Conservation (phyloP, 2,888 invertebrate species). For the Oscheius sp. region DNA sequence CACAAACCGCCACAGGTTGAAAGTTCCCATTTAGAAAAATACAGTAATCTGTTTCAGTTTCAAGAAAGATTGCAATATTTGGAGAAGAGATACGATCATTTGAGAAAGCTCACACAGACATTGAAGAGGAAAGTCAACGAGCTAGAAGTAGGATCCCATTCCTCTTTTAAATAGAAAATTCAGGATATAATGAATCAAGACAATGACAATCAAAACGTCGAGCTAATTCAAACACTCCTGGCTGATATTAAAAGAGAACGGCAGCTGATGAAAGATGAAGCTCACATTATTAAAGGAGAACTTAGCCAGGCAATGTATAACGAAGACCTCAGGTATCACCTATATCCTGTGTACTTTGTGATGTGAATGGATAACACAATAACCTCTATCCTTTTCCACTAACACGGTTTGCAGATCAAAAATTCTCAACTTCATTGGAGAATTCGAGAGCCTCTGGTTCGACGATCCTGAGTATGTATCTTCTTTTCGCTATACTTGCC, state of each 20-base stretch:
- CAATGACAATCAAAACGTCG: slow-evolving; percentile 56
- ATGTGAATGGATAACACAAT: slow-evolving; percentile 25
- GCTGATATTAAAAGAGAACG: slow-evolving; percentile 53
- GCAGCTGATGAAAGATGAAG: slow-evolving; percentile 54
- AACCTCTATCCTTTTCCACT: slow-evolving; percentile 7
- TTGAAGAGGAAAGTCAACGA: slow-evolving; percentile 55
- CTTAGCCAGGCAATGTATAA: slow-evolving; percentile 57
- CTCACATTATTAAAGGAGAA: slow-evolving; percentile 55
- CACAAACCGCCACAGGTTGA: slow-evolving; percentile 35
- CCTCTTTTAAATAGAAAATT: neutral
- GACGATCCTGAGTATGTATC: slow-evolving; percentile 54
- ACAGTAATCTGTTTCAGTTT: slow-evolving; percentile 43
- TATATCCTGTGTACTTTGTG: neutral
- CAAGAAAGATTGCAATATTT: slow-evolving; percentile 54
- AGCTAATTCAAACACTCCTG: slow-evolving; percentile 49
- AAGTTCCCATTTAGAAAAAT: neutral
- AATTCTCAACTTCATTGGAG: slow-evolving; percentile 59
- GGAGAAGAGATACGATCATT: slow-evolving; percentile 56
- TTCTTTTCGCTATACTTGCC: neutral
- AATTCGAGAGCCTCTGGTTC: slow-evolving; percentile 58
- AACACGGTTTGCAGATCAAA: slow-evolving; percentile 47
- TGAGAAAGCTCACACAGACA: slow-evolving; percentile 54
- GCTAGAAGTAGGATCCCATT: slow-evolving; percentile 41
- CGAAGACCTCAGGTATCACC: slow-evolving; percentile 50
- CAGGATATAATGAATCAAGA: slow-evolving; percentile 57